These are phyloP conservation scores for Stictocephala bisonia DNA, from an alignment of 2,888 invertebrate species.

Conservation along the genomic window DNA sequence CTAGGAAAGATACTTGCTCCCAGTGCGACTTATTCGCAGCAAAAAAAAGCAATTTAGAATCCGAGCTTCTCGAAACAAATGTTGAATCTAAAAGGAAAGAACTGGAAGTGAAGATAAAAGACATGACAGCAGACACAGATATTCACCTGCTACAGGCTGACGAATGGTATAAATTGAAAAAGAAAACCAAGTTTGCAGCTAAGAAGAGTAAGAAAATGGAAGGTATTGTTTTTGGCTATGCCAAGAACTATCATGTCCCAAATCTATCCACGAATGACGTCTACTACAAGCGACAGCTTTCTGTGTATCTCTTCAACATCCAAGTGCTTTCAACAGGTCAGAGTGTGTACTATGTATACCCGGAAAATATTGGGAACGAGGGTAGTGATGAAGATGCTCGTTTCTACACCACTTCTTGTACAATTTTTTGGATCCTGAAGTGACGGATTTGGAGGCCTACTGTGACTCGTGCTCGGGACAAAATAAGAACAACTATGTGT, in stretches of 20 bases:
- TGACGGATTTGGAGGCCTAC: slow-evolving; percentile 45
- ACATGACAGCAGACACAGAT: not conserved
- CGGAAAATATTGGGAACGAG: slow-evolving; percentile 46
- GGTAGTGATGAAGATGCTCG: slow-evolving; percentile 47
- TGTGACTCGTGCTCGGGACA: slow-evolving; percentile 53
- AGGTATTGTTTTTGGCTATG: slow-evolving; percentile 28
- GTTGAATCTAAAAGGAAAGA: slow-evolving; percentile 33
- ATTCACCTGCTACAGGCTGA: slow-evolving; percentile 16
- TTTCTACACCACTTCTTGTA: slow-evolving; percentile 47
- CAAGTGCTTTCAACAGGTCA: slow-evolving; percentile 43
- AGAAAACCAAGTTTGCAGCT: not conserved
- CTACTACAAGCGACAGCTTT: slow-evolving; percentile 35
- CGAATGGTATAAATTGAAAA: slow-evolving; percentile 37
- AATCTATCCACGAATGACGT: slow-evolving; percentile 42
- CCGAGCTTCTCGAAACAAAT: slow-evolving; percentile 11
- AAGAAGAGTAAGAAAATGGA: slow-evolving; percentile 1
- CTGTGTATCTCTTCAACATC: slow-evolving; percentile 45
- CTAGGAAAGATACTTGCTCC: slow-evolving; percentile 43
- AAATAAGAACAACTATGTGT: slow-evolving; percentile 52
- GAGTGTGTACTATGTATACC: slow-evolving; percentile 45
- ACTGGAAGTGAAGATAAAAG: slow-evolving; percentile 16
- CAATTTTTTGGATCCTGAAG: slow-evolving; percentile 41
- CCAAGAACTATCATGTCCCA: slow-evolving; percentile 31
- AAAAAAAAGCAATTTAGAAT: not conserved
- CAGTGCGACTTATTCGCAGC: slow-evolving; percentile 36